Evolutionary conservation across 2,888 invertebrate species (phyloP).

Genomic region (Pyrocoelia pectoralis): DNA sequence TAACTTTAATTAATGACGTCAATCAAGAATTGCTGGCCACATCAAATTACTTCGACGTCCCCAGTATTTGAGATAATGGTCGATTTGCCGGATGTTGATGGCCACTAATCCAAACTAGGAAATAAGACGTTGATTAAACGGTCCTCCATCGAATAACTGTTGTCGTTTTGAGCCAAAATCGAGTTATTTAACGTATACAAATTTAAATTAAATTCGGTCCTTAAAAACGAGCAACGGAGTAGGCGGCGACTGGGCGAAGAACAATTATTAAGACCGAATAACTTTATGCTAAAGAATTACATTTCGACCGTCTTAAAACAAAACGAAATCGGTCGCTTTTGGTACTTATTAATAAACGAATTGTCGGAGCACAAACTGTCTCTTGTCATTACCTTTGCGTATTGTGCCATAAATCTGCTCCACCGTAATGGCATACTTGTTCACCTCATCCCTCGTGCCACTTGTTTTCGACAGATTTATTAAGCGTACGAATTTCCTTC

Average conservation of each 20-base stretch:
- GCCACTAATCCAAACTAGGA: conserved; percentile 27
- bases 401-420: conserved; percentile 42
- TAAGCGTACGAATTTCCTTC: conserved; percentile 46
- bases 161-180: background rate
- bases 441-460: conserved; percentile 43
- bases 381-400: conserved; percentile 35
- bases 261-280: conserved; percentile 27
- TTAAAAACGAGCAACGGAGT: conserved; percentile 11
- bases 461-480: conserved; percentile 51
- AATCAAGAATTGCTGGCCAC: conserved; percentile 42
- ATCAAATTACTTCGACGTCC: conserved; percentile 40
- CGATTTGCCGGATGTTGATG: conserved; percentile 35
- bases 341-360: background rate
- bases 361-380: conserved; percentile 34
- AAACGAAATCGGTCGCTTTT: conserved; percentile 4
- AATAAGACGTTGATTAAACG: conserved; percentile 36
- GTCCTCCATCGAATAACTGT: background rate
- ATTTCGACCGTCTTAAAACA: conserved; percentile 23
- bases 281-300: conserved; percentile 23
- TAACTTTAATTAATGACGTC: conserved; percentile 43
- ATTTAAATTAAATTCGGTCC: conserved; percentile 6
- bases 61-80: conserved; percentile 27
- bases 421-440: conserved; percentile 34
- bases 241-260: conserved; percentile 23
- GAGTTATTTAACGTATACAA: background rate